Evolutionary conservation across 2,797 vertebrate genomes (phyloP).

Genomic region (Syndactyla subalaris): DNA sequence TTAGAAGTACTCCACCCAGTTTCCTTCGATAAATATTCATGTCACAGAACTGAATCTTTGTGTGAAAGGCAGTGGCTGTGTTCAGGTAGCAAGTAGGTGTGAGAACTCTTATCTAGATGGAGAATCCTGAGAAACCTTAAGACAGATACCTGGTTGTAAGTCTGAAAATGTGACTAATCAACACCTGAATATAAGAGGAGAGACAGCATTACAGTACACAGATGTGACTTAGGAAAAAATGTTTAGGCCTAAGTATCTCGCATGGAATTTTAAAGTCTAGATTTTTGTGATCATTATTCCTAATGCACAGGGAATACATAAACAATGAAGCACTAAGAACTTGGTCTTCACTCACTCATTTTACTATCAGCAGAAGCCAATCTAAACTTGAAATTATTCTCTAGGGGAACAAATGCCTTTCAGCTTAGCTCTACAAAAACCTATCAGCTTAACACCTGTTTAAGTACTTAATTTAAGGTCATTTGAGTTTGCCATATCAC

Average conservation of each 20-base stretch:
- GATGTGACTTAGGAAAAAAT: background rate
- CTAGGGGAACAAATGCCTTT: background rate
- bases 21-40: constrained; percentile 65
- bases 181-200: constrained; percentile 22
- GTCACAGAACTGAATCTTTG: constrained; percentile 36
- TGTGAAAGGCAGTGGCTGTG: constrained; percentile 46
- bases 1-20: constrained; percentile 65
- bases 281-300: background rate
- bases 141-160: constrained; percentile 7
- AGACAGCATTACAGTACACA: background rate
- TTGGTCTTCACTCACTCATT: background rate
- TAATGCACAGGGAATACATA: background rate
- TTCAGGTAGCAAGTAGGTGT: constrained; percentile 63
- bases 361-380: constrained; percentile 1
- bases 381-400: background rate
- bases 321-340: background rate
- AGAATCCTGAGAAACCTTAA: constrained; percentile 61
- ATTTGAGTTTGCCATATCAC: background rate
- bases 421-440: background rate
- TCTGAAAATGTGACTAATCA: constrained; percentile 59
- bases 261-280: background rate
- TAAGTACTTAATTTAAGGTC: background rate
- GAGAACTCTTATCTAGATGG: constrained; percentile 69
- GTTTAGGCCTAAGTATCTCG: background rate
- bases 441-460: background rate